Evolutionary conservation across 2,888 invertebrate genomes (phyloP).

Genomic region (Tetheella fluctuosa): DNA sequence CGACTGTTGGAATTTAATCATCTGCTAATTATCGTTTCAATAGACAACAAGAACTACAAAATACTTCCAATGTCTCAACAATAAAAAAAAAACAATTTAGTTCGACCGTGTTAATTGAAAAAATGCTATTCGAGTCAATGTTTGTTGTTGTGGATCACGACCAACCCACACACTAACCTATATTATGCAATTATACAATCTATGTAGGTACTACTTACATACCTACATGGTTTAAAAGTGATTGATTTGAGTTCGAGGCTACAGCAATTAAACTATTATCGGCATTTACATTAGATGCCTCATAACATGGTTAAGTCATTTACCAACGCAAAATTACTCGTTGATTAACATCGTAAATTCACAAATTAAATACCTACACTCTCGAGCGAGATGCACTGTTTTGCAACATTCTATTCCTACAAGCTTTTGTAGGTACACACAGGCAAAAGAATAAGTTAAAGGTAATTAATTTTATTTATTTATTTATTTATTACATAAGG

Average conservation of each 20-base stretch:
- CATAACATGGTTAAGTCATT: background rate
- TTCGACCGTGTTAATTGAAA: conserved; percentile 54
- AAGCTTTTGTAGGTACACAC: background rate
- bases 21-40: too few relatives aligned
- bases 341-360: background rate
- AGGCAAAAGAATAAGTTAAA: too few relatives aligned
- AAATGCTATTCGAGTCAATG: conserved; percentile 40
- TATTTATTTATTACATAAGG: too few relatives aligned
- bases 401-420: background rate
- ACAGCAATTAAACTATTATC: conserved; percentile 16
- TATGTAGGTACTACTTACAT: too few relatives aligned
- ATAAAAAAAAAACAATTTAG: conserved; percentile 42
- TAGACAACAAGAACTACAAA: too few relatives aligned
- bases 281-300: background rate
- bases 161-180: conserved; percentile 38
- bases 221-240: conserved; percentile 31
- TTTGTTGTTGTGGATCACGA: conserved; percentile 30
- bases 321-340: background rate
- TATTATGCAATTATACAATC: conserved; percentile 38
- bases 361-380: too few relatives aligned
- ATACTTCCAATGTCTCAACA: background rate
- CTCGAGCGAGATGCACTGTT: background rate
- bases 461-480: too few relatives aligned
- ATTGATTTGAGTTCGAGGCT: conserved; percentile 29
- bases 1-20: background rate